Evolutionary conservation across 2,888 invertebrate species (phyloP).

Genomic region (Zeuzera pyrina): DNA sequence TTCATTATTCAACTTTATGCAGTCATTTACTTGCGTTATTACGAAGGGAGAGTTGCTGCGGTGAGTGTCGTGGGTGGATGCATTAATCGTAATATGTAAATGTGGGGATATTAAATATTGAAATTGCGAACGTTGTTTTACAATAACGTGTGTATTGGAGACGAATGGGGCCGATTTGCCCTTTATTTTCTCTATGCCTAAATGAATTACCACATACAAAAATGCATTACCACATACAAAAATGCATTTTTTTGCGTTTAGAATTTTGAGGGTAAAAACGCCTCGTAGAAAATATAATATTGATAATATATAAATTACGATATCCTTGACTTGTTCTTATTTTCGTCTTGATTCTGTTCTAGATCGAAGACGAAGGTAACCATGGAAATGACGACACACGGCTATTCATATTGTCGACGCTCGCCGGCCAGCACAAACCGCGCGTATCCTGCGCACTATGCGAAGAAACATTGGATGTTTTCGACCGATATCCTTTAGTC

Average conservation of each 20-base stretch:
- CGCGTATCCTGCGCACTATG: constrained; percentile 91
- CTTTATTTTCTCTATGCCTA: no score
- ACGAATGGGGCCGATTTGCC: no score
- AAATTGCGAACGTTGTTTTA: constrained; percentile 51
- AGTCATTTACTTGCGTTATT: constrained; percentile 71
- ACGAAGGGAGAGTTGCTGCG: constrained; percentile 61
- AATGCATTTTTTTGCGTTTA: no score
- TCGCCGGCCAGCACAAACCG: constrained; percentile 92
- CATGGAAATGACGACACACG: constrained; percentile 99
- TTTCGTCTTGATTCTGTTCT: constrained; percentile 48
- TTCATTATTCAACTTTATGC: constrained; percentile 72
- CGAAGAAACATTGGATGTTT: constrained; percentile 90
- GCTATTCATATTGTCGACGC: constrained; percentile 94
- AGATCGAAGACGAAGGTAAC: constrained; percentile 99
- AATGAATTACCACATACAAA: no score
- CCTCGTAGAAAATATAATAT: neutral
- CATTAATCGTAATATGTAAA: constrained; percentile 71
- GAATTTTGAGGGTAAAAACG: neutral
- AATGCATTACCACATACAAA: no score
- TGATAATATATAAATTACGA: neutral
- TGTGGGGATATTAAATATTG: constrained; percentile 65
- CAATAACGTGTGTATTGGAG: constrained; percentile 34
- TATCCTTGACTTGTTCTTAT: neutral
- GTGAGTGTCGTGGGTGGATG: constrained; percentile 66
- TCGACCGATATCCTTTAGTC: constrained; percentile 97